These are phyloP conservation scores for Cecropterus lyciades DNA, from an alignment of 1,140 invertebrate genomes.

Conservation along the genomic window DNA sequence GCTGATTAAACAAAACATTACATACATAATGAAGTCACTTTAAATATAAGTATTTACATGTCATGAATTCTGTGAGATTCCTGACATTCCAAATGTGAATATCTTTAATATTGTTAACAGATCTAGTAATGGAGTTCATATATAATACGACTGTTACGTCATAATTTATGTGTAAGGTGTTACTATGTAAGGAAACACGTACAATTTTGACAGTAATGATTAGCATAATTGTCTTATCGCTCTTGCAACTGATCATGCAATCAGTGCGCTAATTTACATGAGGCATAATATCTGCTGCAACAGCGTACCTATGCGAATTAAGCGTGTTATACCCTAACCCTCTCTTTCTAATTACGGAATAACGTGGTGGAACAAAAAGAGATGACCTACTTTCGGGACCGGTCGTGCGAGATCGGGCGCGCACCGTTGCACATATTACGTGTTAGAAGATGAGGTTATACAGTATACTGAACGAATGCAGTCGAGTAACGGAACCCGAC, in stretches of 20 bases:
- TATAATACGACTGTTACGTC: constrained; percentile 6
- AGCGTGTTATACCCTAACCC: constrained; percentile 56
- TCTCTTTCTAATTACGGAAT: constrained; percentile 83
- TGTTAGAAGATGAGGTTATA: constrained; percentile 76
- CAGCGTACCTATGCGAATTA: constrained; percentile 43
- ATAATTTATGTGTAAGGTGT: constrained; percentile 5
- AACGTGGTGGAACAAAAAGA: constrained; percentile 83
- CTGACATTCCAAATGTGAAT: no score
- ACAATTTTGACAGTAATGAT: constrained; percentile 14
- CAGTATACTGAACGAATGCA: constrained; percentile 57
- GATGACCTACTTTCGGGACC: constrained; percentile 83
- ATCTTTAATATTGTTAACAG: background rate
- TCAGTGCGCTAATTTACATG: constrained; percentile 54
- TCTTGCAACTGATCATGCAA: constrained; percentile 43
- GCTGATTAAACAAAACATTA: no score
- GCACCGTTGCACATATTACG: constrained; percentile 79
- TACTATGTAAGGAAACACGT: constrained; percentile 5
- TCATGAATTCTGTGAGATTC: no score
- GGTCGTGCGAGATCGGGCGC: constrained; percentile 78
- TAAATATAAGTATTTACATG: no score
- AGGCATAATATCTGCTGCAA: constrained; percentile 53
- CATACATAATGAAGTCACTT: no score
- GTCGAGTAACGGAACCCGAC: constrained; percentile 69
- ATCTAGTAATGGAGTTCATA: background rate
- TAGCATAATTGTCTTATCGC: constrained; percentile 30